Evolutionary conservation across 1,140 invertebrate genomes (phyloP).

Genomic region (Varroa destructor): DNA sequence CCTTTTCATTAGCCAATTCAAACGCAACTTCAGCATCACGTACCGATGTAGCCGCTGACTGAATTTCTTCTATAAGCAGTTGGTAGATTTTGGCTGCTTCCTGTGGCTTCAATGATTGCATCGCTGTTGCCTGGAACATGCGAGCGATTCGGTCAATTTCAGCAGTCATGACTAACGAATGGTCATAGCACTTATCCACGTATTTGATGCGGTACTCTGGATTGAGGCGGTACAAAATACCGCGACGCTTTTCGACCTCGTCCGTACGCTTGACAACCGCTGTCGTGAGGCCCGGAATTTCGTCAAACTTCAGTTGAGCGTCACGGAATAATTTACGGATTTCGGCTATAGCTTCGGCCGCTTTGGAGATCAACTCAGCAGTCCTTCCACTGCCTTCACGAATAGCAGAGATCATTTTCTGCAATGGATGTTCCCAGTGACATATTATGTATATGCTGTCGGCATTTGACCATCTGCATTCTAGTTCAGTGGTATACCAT

Average conservation of each 20-base stretch:
- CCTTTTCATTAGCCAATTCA: constrained; percentile 8
- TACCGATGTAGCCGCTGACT: neutral
- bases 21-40: constrained; percentile 18
- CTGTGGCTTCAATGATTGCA: constrained; percentile 21
- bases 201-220: constrained; percentile 54
- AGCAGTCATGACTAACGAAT: neutral
- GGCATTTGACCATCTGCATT: too few species aligned
- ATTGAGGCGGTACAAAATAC: constrained; percentile 48
- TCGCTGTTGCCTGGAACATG: constrained; percentile 19
- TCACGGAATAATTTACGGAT: constrained; percentile 10
- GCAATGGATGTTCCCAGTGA: neutral
- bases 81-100: constrained; percentile 25
- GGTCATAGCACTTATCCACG: constrained; percentile 45
- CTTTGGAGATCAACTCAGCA: constrained; percentile 6
- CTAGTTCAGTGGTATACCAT: too few species aligned
- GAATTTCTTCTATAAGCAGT: neutral
- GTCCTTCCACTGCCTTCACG: neutral
- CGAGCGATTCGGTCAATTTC: constrained; percentile 20
- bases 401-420: constrained; percentile 7
- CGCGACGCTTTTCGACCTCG: constrained; percentile 36
- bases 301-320: constrained; percentile 14
- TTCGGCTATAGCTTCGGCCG: neutral
- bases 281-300: constrained; percentile 29
- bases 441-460: too few species aligned
- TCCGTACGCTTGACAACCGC: constrained; percentile 37